phyloP scores from a whole-genome alignment of 2,113 vertebrate species.

The Eulemur macaco region DNA sequence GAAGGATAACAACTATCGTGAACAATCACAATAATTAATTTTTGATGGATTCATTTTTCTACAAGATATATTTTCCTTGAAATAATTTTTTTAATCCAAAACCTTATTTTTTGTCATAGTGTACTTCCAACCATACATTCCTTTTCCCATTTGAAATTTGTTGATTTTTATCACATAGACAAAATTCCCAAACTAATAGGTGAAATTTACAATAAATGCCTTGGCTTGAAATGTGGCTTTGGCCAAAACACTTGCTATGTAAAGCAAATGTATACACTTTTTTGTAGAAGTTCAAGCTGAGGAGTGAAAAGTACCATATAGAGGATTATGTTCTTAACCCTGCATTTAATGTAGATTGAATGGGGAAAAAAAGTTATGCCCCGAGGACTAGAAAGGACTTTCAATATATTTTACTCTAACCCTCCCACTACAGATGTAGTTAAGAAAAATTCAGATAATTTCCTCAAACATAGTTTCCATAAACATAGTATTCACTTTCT shows the following conservation, averaged over 20 bases:
- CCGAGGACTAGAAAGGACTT: background rate
- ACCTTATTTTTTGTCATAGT: background rate
- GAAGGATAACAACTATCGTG: background rate
- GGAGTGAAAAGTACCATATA: background rate
- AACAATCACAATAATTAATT: background rate
- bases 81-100: background rate
- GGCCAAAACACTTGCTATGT: background rate
- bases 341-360: background rate
- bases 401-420: background rate
- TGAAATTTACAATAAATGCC: background rate
- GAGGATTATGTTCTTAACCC: background rate
- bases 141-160: background rate
- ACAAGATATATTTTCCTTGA: background rate
- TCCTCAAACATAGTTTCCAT: background rate
- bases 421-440: background rate
- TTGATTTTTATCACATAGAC: background rate
- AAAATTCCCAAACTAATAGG: background rate
- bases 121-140: background rate
- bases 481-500: background rate
- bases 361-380: background rate
- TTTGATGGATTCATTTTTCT: background rate
- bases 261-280: background rate
- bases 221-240: background rate
- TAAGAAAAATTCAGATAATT: background rate
- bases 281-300: slow-evolving; percentile 7